phyloP scores from a whole-genome alignment of 1,140 invertebrate species.

The Ips nitidus region DNA sequence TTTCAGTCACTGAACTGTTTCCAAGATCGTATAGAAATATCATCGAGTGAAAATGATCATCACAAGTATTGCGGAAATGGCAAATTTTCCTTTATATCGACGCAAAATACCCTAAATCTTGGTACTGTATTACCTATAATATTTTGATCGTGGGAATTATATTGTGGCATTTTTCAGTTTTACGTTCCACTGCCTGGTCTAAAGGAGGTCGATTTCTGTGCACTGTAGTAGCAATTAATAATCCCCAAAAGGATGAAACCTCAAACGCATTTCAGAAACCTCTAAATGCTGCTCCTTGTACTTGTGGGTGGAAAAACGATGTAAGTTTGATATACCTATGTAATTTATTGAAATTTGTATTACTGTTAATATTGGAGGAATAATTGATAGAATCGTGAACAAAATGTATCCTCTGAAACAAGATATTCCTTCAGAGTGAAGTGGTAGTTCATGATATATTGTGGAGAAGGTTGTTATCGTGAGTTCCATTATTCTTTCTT shows the following conservation, averaged over 20 bases:
- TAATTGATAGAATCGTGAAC: too few relatives aligned
- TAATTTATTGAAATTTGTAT: too few relatives aligned
- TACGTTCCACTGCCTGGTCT: constrained; percentile 33
- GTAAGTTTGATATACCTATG: constrained; percentile 4
- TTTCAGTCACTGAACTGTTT: constrained; percentile 45
- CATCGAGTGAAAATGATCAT: constrained; percentile 52
- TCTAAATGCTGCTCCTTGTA: constrained; percentile 48
- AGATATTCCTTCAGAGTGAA: too few relatives aligned
- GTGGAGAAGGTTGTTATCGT: too few relatives aligned
- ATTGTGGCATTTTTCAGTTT: constrained; percentile 7
- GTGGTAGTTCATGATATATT: too few relatives aligned
- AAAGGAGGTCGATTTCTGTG: constrained; percentile 58
- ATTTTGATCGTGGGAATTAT: neutral
- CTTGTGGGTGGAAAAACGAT: constrained; percentile 57
- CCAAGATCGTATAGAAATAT: constrained; percentile 55
- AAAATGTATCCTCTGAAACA: too few relatives aligned
- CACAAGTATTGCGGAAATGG: constrained; percentile 59
- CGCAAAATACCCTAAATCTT: constrained; percentile 52
- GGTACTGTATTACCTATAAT: constrained; percentile 44
- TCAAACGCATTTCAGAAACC: constrained; percentile 10
- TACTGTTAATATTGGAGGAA: too few relatives aligned
- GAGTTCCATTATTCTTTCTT: too few relatives aligned
- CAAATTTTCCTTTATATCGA: constrained; percentile 52
- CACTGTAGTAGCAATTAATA: constrained; percentile 48
- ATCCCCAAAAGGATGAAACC: neutral